Conservation (phyloP, 2,888 invertebrate genomes). For the Daptonema setosum region DNA sequence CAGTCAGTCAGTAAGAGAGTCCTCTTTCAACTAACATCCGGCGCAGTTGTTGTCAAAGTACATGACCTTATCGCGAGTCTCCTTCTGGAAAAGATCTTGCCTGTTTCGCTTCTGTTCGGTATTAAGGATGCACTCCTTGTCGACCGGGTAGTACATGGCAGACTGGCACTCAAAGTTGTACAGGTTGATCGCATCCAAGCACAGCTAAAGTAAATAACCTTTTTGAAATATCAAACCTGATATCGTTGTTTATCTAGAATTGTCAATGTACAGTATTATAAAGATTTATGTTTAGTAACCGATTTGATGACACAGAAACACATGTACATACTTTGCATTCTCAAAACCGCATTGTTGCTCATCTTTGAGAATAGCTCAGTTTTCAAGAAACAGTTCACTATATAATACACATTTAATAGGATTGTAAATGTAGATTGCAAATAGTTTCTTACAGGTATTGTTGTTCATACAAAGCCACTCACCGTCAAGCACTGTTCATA, state of each 20-base stretch:
- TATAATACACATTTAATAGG: not conserved
- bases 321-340: too few relatives aligned
- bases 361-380: not conserved
- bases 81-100: constrained; percentile 25
- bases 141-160: constrained; percentile 25
- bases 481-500: constrained; percentile 11
- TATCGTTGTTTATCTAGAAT: not conserved
- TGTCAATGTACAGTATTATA: not conserved
- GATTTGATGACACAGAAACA: too few relatives aligned
- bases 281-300: too few relatives aligned
- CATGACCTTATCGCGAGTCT: constrained; percentile 24
- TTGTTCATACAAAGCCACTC: not conserved
- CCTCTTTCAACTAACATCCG: constrained; percentile 16
- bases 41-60: constrained; percentile 28
- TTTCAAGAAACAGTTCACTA: not conserved
- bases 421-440: not conserved
- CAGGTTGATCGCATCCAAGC: constrained; percentile 22
- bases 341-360: too few relatives aligned
- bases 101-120: constrained; percentile 14
- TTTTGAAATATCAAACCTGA: not conserved
- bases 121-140: constrained; percentile 26
- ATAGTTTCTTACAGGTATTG: not conserved
- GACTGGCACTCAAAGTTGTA: constrained; percentile 27
- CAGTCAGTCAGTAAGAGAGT: too few relatives aligned
- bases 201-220: constrained; percentile 16